Evolutionary conservation across 1,140 invertebrate genomes (phyloP).

Genomic region (Zelostemma sp.): DNA sequence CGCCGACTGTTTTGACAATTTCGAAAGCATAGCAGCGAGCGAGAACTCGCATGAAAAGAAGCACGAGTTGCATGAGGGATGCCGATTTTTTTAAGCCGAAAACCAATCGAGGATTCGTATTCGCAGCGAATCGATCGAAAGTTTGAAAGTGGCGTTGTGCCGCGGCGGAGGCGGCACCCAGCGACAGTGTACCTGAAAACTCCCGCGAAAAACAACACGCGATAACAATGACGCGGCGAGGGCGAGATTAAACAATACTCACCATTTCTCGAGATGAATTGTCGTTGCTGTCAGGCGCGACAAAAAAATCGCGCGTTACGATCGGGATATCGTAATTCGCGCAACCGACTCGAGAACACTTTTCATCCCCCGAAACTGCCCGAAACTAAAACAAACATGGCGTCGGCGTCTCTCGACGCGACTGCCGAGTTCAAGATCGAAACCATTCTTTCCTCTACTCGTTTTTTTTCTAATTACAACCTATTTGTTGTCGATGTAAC

Average conservation of each 20-base stretch:
- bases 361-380: slow-evolving; percentile 52
- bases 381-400: slow-evolving; percentile 52
- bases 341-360: slow-evolving; percentile 34
- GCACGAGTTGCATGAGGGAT: too few relatives aligned
- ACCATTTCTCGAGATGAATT: slow-evolving; percentile 25
- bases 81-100: not conserved
- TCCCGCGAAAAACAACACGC: slow-evolving; percentile 18
- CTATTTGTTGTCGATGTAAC: too few relatives aligned
- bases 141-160: slow-evolving; percentile 21
- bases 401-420: slow-evolving; percentile 48
- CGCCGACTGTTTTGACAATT: not conserved
- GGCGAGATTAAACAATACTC: slow-evolving; percentile 12
- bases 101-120: not conserved
- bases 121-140: slow-evolving; percentile 18
- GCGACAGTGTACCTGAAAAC: slow-evolving; percentile 13
- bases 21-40: not conserved
- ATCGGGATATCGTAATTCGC: slow-evolving; percentile 13
- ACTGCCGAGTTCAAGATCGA: too few relatives aligned
- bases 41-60: too few relatives aligned
- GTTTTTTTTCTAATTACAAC: not conserved
- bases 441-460: too few relatives aligned
- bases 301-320: not conserved
- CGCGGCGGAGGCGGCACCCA: slow-evolving; percentile 22
- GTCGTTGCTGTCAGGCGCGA: slow-evolving; percentile 1
- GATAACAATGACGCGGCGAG: not conserved